Base-by-base conservation (phyloP, 1,140 invertebrate genomes). In the Uloborus diversus region DNA sequence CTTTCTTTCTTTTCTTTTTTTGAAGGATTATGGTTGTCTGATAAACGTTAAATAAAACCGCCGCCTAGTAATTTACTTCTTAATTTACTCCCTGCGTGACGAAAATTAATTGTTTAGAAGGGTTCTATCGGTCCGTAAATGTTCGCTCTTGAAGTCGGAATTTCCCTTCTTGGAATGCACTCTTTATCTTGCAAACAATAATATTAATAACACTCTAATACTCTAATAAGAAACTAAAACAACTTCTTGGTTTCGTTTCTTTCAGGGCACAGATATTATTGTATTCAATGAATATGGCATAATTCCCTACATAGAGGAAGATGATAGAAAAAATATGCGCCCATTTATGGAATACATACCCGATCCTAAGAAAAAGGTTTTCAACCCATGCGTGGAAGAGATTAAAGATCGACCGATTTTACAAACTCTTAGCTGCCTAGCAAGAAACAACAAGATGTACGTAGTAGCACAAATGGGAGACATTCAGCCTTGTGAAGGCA, bases 391-490 rank as follows among this genome's bases (percentile, higher is more conserved):
- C 42, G 27, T 17, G 9, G 32, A 65, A 65, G 25, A 78, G 17
- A 5, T 4, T 27, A 57, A 37, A 28, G 25, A 53, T 4, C 7
- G 49, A 14, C 20, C 17, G 14, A 32, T 49, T 11, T 56, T 70
- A 14, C 17, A 47, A 14, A 51, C 47, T 13, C 27, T 70, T 5
- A 80, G 78, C 28, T 80, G 78, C 27, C 13, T 70, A n/a, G 78
- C 78, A 5, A 30, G 42, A 27, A 4, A 70, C 32, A 49, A 69
- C 28, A 70, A 70, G 13, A 70, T 80, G 5, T 80, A 70, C 23
- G 23, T 64, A 3, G 78, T 62, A 14, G 66, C 53, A 9, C 69
- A 80, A 85, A 86, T 94, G 0, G 20, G 33, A 5, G 37, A 47
- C 4, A 27, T 27, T 1, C 35, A 59, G 27, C 28, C 53, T n/a